Evolutionary conservation across 2,888 invertebrate species (phyloP).

Genomic region (Drosophila cognata): DNA sequence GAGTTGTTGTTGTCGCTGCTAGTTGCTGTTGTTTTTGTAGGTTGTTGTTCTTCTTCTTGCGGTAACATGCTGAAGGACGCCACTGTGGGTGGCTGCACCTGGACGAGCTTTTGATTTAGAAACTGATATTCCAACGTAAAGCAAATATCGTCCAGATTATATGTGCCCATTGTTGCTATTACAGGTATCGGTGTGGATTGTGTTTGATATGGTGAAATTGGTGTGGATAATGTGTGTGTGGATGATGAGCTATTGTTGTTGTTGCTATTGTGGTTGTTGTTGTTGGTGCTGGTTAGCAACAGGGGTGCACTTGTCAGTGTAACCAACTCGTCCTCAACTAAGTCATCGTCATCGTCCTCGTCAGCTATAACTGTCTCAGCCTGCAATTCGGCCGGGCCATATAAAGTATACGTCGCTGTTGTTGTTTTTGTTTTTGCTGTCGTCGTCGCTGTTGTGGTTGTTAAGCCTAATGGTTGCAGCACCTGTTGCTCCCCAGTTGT

Average conservation of each 20-base stretch:
- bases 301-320: constrained; percentile 61
- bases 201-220: constrained; percentile 46
- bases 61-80: constrained; percentile 70
- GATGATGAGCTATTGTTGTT: constrained; percentile 40
- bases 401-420: constrained; percentile 60
- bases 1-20: constrained; percentile 32
- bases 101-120: constrained; percentile 83
- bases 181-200: constrained; percentile 43
- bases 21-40: constrained; percentile 26
- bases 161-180: constrained; percentile 50
- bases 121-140: constrained; percentile 83
- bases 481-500: constrained; percentile 80
- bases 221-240: constrained; percentile 33
- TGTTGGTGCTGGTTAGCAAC: constrained; percentile 53
- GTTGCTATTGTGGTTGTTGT: constrained; percentile 25
- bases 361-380: constrained; percentile 31
- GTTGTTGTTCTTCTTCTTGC: constrained; percentile 33
- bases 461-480: constrained; percentile 81
- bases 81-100: constrained; percentile 82
- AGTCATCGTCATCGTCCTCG: constrained; percentile 37
- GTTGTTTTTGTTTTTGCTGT: constrained; percentile 33
- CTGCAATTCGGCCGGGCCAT: constrained; percentile 34
- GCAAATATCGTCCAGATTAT: constrained; percentile 78
- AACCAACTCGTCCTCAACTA: constrained; percentile 61
- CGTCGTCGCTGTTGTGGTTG: constrained; percentile 55